Evolutionary conservation across 2,888 invertebrate genomes (phyloP).

Genomic region (Pseudococcus jackbeardsleyi): DNA sequence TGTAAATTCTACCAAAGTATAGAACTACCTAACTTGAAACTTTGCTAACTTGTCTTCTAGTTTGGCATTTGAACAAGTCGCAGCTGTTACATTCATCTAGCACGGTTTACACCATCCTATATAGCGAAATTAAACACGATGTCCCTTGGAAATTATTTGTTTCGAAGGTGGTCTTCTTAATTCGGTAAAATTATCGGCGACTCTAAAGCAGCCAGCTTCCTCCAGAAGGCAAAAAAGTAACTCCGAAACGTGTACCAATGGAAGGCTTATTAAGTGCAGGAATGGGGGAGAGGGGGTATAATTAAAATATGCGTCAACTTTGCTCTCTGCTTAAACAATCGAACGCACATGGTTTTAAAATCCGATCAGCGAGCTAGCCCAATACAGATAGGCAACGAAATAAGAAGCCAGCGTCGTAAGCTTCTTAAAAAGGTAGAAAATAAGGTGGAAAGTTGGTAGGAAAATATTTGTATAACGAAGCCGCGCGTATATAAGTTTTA

Average conservation of each 20-base stretch:
- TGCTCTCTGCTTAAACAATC: not conserved
- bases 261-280: not conserved
- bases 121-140: conserved; percentile 54
- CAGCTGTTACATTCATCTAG: conserved; percentile 58
- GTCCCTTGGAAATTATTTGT: conserved; percentile 31
- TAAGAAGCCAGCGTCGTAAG: conserved; percentile 30
- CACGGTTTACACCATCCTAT: conserved; percentile 39
- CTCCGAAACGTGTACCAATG: not conserved
- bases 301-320: conserved; percentile 41
- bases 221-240: not conserved
- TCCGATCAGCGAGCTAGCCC: conserved; percentile 18
- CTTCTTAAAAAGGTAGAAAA: conserved; percentile 61
- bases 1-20: conserved; percentile 36
- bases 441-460: conserved; percentile 60
- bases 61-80: conserved; percentile 55
- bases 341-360: conserved; percentile 52
- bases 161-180: conserved; percentile 38
- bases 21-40: conserved; percentile 37
- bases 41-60: conserved; percentile 57
- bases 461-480: conserved; percentile 58
- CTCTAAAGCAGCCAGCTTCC: not conserved
- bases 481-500: conserved; percentile 51
- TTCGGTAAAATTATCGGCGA: conserved; percentile 38
- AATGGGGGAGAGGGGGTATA: not conserved
- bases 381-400: not conserved